Base-by-base conservation (phyloP, 2,113 vertebrate species). In the Gadus macrocephalus region DNA sequence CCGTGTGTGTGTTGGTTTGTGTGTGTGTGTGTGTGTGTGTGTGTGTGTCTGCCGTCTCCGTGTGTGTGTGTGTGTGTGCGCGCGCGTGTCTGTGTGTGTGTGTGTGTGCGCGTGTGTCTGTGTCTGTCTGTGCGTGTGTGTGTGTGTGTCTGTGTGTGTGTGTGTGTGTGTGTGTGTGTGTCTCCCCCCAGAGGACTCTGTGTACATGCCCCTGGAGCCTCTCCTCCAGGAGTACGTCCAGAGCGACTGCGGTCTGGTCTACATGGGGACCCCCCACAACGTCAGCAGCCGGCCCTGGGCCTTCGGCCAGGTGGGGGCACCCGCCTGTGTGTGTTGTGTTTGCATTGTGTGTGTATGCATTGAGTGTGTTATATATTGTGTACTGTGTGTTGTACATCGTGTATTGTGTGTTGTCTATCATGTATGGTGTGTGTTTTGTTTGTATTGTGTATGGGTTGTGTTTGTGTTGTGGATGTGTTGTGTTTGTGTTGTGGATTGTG, bases 141-240 rank as follows among this genome's bases (percentile, higher is more conserved):
- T 53, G 49, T 53, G 49, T 53, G 49, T 53, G 1, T 53, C 7
- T 53, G 15, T 53, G 1, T 53, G 49, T 53, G 49, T 53, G 49
- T 53, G 49, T 53, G 49, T 53, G 49, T 53, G 1, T 53, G 49
- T 53, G 49, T 53, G 15, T 53, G 49, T 56, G 17, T 56, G 4
- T 56, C 2, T 22, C 20, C 31, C 64, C 80, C 28, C 78, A 90
- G 86, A 74, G 15, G 89, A 90, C 55, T 68, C 80, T 1, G 87
- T 89, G 19, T 88, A 83, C 78, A 86, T 90, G 72, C 83, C 83
- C 3, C 15, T 53, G 4, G 70, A 85, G 4, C 64, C 1, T 5
- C 81, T 81, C 14, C 42, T 58, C 69, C 3, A 87, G 17, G 89
- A 89, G 69, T 89, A 90, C 14, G 11, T 90, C 53, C 86, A 73